phyloP scores from a whole-genome alignment of 2,888 invertebrate species.

The Amiota minor region DNA sequence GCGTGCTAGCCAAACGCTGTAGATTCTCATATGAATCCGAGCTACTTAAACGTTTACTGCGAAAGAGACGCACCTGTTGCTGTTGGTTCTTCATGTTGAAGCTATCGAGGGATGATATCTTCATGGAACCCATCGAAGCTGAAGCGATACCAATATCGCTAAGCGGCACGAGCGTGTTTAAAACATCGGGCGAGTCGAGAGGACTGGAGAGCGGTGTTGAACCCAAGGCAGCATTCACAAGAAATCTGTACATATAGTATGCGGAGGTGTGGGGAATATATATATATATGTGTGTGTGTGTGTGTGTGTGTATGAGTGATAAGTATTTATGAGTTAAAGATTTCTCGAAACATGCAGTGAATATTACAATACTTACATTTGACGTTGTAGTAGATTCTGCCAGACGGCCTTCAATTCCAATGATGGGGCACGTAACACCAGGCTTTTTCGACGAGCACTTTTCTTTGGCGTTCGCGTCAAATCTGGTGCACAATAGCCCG shows the following conservation, averaged over 20 bases:
- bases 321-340: neutral
- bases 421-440: conserved; percentile 86
- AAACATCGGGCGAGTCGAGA: conserved; percentile 85
- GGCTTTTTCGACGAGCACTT: conserved; percentile 79
- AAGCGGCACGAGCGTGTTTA: conserved; percentile 73
- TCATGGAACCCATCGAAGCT: conserved; percentile 72
- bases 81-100: conserved; percentile 68
- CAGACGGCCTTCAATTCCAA: conserved; percentile 90
- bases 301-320: neutral
- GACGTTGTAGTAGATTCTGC: conserved; percentile 90
- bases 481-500: conserved; percentile 83
- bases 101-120: conserved; percentile 73
- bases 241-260: conserved; percentile 78
- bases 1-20: conserved; percentile 70
- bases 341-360: neutral
- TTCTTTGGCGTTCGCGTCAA: conserved; percentile 78
- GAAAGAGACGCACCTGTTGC: conserved; percentile 71
- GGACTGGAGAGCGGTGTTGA: conserved; percentile 86
- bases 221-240: conserved; percentile 86
- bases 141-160: conserved; percentile 72
- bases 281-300: too few relatives aligned
- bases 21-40: conserved; percentile 72
- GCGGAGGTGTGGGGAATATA: neutral
- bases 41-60: conserved; percentile 65
- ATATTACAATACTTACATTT: conserved; percentile 81